These are phyloP conservation scores for Tinamus guttatus DNA, from an alignment of 2,113 vertebrate genomes.

Conservation along the genomic window DNA sequence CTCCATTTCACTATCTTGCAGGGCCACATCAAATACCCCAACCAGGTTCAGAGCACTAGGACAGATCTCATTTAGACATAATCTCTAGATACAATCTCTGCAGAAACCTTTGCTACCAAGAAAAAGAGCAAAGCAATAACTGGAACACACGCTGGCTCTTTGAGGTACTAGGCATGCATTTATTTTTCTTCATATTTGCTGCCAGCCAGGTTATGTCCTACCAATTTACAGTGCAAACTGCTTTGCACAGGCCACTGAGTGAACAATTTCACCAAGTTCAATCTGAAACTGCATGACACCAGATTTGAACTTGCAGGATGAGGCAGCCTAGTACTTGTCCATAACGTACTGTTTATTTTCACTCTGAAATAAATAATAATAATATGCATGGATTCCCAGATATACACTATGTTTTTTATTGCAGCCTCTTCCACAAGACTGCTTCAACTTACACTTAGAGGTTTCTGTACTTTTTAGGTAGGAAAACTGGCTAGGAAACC, in stretches of 20 bases:
- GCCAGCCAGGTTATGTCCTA: not conserved
- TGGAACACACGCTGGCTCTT: not conserved
- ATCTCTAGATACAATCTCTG: not conserved
- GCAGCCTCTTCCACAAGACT: not conserved
- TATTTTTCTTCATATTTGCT: not conserved
- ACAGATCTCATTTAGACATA: not conserved
- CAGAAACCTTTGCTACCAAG: not conserved
- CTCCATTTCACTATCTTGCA: not conserved
- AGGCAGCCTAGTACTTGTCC: not conserved
- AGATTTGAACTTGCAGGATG: not conserved
- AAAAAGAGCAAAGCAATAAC: not conserved
- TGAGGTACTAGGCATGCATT: not conserved
- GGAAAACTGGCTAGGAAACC: not conserved
- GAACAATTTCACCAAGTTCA: not conserved
- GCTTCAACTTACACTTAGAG: not conserved
- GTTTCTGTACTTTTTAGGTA: not conserved
- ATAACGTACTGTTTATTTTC: not conserved
- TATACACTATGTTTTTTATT: not conserved
- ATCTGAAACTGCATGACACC: not conserved
- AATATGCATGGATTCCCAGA: not conserved
- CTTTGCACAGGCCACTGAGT: not conserved
- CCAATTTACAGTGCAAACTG: not conserved
- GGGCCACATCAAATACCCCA: not conserved
- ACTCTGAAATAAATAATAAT: not conserved
- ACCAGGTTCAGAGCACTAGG: not conserved